Evolutionary conservation across 2,797 vertebrate species (phyloP).

Genomic region (Sebastes taczanowskii): DNA sequence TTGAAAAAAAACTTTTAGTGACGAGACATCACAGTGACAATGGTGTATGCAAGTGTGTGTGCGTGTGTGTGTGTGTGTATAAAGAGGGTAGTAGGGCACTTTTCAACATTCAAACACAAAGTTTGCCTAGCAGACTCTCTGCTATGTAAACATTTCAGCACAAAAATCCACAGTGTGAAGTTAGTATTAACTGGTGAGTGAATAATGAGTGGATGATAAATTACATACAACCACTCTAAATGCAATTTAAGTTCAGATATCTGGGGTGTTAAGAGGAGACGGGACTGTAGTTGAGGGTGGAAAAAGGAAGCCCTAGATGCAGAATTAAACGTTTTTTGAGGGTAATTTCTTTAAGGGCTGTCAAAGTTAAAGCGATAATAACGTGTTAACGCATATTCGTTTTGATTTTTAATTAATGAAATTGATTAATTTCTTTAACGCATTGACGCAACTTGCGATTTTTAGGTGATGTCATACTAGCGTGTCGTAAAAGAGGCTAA

Average conservation of each 20-base stretch:
- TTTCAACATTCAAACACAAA: background rate
- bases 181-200: background rate
- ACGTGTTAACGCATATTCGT: too few species aligned
- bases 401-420: too few species aligned
- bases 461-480: too few species aligned
- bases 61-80: background rate
- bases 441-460: too few species aligned
- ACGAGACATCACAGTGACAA: background rate
- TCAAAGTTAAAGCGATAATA: too few species aligned
- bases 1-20: background rate
- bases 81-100: background rate
- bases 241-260: background rate
- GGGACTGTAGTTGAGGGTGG: background rate
- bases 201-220: background rate
- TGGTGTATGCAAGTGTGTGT: background rate
- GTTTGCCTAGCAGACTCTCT: background rate
- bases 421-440: too few species aligned
- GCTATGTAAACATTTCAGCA: conserved; percentile 15
- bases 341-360: background rate
- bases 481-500: rapidly evolving
- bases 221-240: background rate
- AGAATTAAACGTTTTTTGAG: background rate
- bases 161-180: conserved; percentile 5
- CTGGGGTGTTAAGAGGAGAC: background rate
- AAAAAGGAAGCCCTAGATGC: background rate